A percentile compares a stretch with the other conserved stretches of the same genome.
phyloP scores from a whole-genome alignment of 2,888 invertebrate species.

The Philopedon plagiatum region DNA sequence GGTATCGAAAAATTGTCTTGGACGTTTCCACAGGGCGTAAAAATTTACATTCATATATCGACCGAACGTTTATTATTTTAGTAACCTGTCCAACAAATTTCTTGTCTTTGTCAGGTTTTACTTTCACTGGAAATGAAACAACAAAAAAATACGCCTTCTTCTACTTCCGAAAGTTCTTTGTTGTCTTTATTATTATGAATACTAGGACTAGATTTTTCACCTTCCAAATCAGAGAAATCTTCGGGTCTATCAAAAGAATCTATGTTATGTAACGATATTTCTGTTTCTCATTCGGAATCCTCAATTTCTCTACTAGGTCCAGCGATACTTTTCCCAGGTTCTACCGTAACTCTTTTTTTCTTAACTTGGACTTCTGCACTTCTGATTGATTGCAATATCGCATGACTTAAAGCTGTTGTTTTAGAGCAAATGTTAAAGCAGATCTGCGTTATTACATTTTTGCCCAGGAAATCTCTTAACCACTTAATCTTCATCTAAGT shows the following conservation, averaged over 20 bases:
- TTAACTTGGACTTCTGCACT: not conserved
- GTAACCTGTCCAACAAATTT: not conserved
- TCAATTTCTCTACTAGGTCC: not conserved
- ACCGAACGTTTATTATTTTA: not conserved
- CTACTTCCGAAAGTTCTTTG: not conserved
- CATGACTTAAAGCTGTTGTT: not conserved
- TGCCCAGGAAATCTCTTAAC: not conserved
- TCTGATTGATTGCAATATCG: not conserved
- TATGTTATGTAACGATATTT: no score
- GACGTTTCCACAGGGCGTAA: no score
- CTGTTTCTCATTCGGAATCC: not conserved
- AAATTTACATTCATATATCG: not conserved
- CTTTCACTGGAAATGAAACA: no score
- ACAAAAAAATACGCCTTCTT: not conserved
- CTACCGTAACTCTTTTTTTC: not conserved
- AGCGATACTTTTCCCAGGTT: slow-evolving; percentile 6
- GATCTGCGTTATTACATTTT: not conserved
- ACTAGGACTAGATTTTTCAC: not conserved
- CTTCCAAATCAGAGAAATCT: not conserved
- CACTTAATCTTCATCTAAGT: not conserved
- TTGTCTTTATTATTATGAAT: not conserved
- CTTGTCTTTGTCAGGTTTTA: not conserved
- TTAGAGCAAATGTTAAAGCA: not conserved
- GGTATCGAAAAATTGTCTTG: no score
- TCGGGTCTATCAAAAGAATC: not conserved